Evolutionary conservation across 2,113 vertebrate species (phyloP).

Genomic region (Elaphurus davidianus): DNA sequence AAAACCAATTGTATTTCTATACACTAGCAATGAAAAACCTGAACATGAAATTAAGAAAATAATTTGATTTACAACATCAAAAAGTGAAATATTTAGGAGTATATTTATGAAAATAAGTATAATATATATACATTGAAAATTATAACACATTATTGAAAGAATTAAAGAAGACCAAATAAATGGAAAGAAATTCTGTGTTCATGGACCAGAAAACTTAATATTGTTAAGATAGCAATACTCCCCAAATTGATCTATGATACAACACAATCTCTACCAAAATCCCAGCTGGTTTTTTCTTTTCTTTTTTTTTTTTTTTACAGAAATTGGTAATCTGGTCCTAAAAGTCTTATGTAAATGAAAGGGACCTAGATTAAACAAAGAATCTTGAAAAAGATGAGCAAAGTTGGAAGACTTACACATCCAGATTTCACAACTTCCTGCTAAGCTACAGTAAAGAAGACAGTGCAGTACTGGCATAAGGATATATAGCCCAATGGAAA

Average conservation of each 20-base stretch:
- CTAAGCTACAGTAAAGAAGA: not conserved
- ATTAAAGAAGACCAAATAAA: slow-evolving; percentile 17
- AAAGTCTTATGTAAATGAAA: not conserved
- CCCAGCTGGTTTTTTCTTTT: not conserved
- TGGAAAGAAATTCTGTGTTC: not conserved
- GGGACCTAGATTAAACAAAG: not conserved
- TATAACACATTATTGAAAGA: not conserved
- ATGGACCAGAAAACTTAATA: not conserved
- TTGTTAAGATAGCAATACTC: not conserved
- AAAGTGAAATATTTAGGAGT: slow-evolving; percentile 15
- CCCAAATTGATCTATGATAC: not conserved
- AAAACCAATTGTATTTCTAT: slow-evolving; percentile 3
- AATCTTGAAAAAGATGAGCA: not conserved
- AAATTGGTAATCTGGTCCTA: not conserved
- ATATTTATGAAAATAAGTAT: not conserved
- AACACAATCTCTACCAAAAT: not conserved
- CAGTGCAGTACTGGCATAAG: not conserved
- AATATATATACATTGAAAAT: not conserved
- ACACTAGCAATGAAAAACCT: not conserved
- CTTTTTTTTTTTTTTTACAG: not conserved
- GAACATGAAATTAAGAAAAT: slow-evolving; percentile 1
- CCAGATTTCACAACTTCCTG: not conserved
- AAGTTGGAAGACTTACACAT: not conserved
- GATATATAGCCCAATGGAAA: not conserved
- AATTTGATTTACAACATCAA: not conserved